A percentile compares a stretch with the other conserved stretches of the same genome.
Conservation (phyloP, 2,797 vertebrate species). For the Pristis pectinata region DNA sequence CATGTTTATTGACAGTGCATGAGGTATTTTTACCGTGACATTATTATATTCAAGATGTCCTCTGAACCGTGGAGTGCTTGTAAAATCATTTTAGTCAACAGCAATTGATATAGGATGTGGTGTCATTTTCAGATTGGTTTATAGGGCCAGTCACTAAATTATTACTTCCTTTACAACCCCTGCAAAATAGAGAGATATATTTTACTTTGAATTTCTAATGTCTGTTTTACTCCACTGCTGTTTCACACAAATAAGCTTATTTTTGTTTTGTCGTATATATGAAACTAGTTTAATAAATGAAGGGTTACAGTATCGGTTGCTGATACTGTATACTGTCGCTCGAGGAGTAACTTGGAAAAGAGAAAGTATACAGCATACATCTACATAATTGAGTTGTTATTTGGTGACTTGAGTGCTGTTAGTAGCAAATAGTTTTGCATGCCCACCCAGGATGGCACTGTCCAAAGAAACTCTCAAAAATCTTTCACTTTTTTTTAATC, state of each 20-base stretch:
- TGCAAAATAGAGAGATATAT: not conserved
- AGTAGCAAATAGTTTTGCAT: not conserved
- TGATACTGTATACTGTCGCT: no score
- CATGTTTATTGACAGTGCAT: not conserved
- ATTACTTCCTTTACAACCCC: not conserved
- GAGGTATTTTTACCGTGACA: not conserved
- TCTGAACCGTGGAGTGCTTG: not conserved
- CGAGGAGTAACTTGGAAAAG: not conserved
- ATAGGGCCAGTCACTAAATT: not conserved
- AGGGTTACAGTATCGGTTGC: not conserved
- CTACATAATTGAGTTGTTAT: not conserved
- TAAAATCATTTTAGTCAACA: not conserved
- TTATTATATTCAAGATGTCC: conserved; percentile 5
- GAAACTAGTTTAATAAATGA: not conserved
- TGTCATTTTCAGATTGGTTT: not conserved
- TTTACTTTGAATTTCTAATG: not conserved
- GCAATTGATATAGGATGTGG: not conserved
- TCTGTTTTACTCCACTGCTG: not conserved
- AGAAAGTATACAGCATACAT: not conserved
- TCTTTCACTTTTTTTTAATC: not conserved
- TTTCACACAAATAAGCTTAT: not conserved
- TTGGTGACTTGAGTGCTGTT: not conserved
- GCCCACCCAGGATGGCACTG: not conserved
- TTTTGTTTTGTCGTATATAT: not conserved
- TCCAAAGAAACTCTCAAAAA: not conserved